These are phyloP conservation scores for Neopelma chrysocephalum DNA, from an alignment of 2,797 vertebrate species.

Conservation along the genomic window DNA sequence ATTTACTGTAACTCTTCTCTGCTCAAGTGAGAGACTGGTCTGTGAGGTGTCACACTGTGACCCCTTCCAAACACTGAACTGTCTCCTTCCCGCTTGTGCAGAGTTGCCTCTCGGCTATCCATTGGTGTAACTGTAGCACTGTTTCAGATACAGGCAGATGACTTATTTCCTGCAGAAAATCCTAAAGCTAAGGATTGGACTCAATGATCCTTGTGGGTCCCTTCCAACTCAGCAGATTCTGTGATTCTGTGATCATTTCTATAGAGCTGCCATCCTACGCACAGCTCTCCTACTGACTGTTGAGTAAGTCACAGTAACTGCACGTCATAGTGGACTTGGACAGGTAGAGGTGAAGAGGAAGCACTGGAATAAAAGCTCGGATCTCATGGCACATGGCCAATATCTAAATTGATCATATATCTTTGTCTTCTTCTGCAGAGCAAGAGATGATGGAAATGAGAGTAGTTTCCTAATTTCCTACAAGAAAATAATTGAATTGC, in stretches of 20 bases:
- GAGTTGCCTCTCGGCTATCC: not conserved
- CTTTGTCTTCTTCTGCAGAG: not conserved
- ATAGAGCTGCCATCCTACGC: not conserved
- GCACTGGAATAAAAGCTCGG: not conserved
- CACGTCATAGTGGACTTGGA: not conserved
- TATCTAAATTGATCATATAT: not conserved
- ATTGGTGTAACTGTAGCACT: rapidly evolving
- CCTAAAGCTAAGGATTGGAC: not conserved
- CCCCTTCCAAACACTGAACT: not conserved
- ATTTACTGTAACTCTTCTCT: not conserved
- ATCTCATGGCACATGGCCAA: not conserved
- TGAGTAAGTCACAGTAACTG: rapidly evolving
- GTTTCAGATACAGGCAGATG: not conserved
- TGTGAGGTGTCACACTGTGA: not conserved
- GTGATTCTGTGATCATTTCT: not conserved
- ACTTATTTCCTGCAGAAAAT: not conserved
- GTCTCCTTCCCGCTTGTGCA: not conserved
- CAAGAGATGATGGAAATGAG: not conserved
- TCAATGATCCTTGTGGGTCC: not conserved
- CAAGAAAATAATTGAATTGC: not conserved
- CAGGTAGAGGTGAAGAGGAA: not conserved
- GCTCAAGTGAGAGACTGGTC: not conserved
- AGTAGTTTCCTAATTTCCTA: not conserved
- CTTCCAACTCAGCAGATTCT: not conserved
- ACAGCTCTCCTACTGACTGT: not conserved